phyloP scores from a whole-genome alignment of 2,888 invertebrate genomes.

The Schrankia costaestrigalis region DNA sequence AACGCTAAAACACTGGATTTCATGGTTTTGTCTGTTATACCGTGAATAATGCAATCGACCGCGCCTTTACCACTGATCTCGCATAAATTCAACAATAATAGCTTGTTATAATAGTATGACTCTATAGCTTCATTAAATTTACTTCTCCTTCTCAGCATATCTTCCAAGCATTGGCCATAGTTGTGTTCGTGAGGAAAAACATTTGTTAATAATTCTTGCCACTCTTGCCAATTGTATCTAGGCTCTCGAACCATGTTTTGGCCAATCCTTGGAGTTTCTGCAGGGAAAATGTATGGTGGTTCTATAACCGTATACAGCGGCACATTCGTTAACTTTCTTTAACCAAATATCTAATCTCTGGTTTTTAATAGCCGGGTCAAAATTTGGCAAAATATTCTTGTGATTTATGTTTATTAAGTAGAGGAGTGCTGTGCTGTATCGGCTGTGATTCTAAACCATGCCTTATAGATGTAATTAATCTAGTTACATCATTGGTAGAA shows the following conservation, averaged over 20 bases:
- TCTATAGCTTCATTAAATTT: slow-evolving; percentile 5
- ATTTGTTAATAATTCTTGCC: slow-evolving; percentile 23
- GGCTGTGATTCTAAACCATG: background rate
- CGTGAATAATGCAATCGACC: slow-evolving; percentile 18
- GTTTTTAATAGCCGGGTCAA: background rate
- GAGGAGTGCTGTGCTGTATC: background rate
- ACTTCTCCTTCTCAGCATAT: slow-evolving; percentile 25
- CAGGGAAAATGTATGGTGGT: slow-evolving; percentile 14
- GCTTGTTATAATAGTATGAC: slow-evolving; percentile 5
- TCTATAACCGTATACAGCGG: slow-evolving; percentile 15
- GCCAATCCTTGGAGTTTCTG: slow-evolving; percentile 21
- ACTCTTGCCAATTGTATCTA: slow-evolving; percentile 25
- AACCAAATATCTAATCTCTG: background rate
- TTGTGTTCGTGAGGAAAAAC: slow-evolving; percentile 32
- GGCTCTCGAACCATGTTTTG: slow-evolving; percentile 28
- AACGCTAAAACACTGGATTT: slow-evolving; percentile 8
- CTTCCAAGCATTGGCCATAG: slow-evolving; percentile 20
- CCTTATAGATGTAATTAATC: background rate
- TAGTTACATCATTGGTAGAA: background rate
- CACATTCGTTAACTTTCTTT: too few species aligned
- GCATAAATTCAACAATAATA: background rate
- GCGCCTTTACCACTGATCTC: slow-evolving; percentile 9
- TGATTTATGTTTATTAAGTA: background rate
- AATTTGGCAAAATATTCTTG: background rate
- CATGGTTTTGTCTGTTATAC: slow-evolving; percentile 9